Percentiles rank a stretch among this genome's conserved stretches.
Conservation (phyloP, 2,113 vertebrate genomes). For the Ceratotherium simum region DNA sequence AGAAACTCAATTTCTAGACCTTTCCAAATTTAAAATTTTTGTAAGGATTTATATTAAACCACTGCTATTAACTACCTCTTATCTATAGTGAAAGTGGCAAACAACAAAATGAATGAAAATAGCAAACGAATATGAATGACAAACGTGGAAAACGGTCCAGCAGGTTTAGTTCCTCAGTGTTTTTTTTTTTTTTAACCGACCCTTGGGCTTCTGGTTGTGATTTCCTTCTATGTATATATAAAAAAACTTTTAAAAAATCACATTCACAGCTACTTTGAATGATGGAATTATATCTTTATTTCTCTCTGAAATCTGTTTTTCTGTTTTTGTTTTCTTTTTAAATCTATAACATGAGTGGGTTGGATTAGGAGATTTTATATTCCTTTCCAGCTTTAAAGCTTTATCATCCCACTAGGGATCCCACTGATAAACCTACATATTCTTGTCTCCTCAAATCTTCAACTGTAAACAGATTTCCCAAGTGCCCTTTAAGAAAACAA, state of each 20-base stretch:
- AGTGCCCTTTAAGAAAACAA: neutral
- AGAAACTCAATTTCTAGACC: neutral
- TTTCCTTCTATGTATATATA: neutral
- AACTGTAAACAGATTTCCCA: neutral
- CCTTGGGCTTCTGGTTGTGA: neutral
- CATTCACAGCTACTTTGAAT: neutral
- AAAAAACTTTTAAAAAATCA: neutral
- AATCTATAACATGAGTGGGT: neutral
- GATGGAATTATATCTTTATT: neutral
- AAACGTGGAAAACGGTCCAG: neutral
- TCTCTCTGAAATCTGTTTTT: neutral
- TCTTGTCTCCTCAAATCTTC: neutral
- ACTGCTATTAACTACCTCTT: neutral
- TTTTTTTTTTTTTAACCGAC: neutral
- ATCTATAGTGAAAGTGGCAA: neutral
- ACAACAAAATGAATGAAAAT: neutral
- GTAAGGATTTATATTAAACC: constrained; percentile 39
- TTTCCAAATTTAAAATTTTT: constrained; percentile 23
- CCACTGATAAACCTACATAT: neutral
- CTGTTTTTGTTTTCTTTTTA: neutral
- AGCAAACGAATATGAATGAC: neutral
- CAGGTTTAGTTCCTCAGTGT: neutral
- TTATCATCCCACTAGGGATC: neutral
- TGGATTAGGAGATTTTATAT: neutral
- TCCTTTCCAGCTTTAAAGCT: neutral